These are phyloP conservation scores for Callipepla californica DNA, from an alignment of 2,113 vertebrate genomes.

Conservation along the genomic window DNA sequence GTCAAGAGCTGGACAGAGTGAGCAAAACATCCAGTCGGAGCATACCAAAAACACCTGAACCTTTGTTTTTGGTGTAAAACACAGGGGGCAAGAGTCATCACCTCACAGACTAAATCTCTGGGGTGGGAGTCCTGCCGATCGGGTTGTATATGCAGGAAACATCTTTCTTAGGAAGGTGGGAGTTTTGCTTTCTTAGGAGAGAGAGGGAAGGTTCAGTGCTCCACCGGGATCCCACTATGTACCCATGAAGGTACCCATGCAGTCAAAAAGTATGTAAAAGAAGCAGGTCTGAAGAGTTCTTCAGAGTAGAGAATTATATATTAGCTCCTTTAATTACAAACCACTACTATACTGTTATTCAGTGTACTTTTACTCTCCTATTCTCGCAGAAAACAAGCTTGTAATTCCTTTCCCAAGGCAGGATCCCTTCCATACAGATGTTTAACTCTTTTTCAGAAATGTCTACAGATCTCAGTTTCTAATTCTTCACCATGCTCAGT, in stretches of 20 bases:
- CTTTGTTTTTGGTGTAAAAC: background rate
- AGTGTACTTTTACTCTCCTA: background rate
- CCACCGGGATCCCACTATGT: background rate
- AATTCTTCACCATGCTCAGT: background rate
- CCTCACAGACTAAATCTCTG: background rate
- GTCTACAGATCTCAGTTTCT: background rate
- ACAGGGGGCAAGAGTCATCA: background rate
- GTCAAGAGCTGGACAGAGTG: background rate
- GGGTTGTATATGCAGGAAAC: background rate
- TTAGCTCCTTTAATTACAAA: background rate
- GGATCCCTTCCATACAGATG: background rate
- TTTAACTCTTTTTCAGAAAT: background rate
- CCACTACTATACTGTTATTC: background rate
- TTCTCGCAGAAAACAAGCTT: background rate
- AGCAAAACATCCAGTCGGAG: background rate
- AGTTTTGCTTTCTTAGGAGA: background rate
- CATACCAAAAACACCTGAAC: background rate
- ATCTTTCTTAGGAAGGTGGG: background rate
- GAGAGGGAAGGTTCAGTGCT: background rate
- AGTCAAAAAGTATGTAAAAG: background rate
- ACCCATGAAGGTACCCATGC: background rate
- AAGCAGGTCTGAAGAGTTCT: background rate
- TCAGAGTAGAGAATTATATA: background rate
- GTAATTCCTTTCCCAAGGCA: background rate
- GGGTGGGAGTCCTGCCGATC: background rate